Evolutionary conservation across 2,888 invertebrate genomes (phyloP), one percentile per base, ranked within the genome.

Genomic region (Prosopocoilus inquinatus): DNA sequence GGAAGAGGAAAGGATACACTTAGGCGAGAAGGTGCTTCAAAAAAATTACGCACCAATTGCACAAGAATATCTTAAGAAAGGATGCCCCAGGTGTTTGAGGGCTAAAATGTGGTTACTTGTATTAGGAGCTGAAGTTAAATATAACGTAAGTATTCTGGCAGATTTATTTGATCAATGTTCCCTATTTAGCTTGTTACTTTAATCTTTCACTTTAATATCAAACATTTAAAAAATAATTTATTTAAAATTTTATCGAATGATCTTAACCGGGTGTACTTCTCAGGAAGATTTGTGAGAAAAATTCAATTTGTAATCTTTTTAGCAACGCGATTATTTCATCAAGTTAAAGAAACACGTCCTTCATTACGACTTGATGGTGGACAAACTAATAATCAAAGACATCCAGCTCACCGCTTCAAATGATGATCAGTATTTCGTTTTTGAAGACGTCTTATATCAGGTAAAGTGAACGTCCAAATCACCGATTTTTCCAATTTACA

Each of bases 351-450:
- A 82, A 58, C 85, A 86, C 67, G 95, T 96, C 0, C 76, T 95
- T 36, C 90, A 90, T 67, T 91, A 91, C 67, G 96, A 96, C 72
- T 83, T 96, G 52, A 89, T 97, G 81, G 90, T 95, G 33, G 96
- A 97, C 75, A 94, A 94, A 75, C 80, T 97, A 7, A 90, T 96
- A 66, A 93, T 96, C 67, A 97, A 96, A 81, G 97, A 97, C 73
- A 92, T 97, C 7, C 95, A 95, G 75, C 77, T 96, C 57, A 97
- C 96, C 0, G 95, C 96, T 0, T 94, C 95, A 8, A 97, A 97
- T 75, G 96, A 97, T 73, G 96, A 97, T 75, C 96, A 96, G 74
- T 96, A 96, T 75, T 97, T 97, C 75, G 96, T 97, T 0, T 97
- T 96, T 75, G 96, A 97, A 80, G 97, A 97, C 77, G 87, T 95